Evolutionary conservation across 2,797 vertebrate species (phyloP), one percentile per base, ranked within the genome.

Genomic region (Coluber constrictor): DNA sequence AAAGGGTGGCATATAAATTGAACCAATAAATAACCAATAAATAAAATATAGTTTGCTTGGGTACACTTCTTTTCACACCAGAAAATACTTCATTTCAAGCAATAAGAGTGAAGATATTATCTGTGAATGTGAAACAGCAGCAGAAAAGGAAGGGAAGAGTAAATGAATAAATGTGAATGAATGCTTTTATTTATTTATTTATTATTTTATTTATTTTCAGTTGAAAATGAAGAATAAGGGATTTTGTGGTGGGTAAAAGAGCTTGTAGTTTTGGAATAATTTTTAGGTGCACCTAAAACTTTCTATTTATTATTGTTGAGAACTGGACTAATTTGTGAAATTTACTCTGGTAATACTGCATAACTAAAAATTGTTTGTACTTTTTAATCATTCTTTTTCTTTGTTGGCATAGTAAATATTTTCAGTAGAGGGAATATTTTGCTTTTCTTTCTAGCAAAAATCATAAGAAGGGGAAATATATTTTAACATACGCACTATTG

Each of bases 351-450:
- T 96, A 94, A 86, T 95, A 96, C 94, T 55, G 94, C 60, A 60
- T 94, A 94, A 88, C 88, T 93, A 92, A 94, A 96, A 92, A 92
- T 91, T 47, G 90, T 93, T 91, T 95, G 94, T 95, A 94, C 91
- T 87, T 93, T 96, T 95, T 96, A 89, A 95, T 93, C 89, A 95
- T 95, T 90, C 93, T 94, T 89, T 93, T 90, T 79, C 93, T 93
- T 87, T 74, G 92, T 70, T 88, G 37, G 56, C 92, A 90, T 74
- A 94, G 93, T 93, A 90, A 88, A 86, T 95, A 94, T 95, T 32
- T 88, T 93, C 63, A 29, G 20, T 91, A 92, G 94, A 90, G 93
- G 94, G 91, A 12, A 51, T 95, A 93, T 94, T 87, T 94, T 94
- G 83, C n/a, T 94, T 95, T 95, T 91, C 94, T 96, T 95, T 93